Conservation (phyloP, 2,797 vertebrate species). For the Phaenicophaeus curvirostris region DNA sequence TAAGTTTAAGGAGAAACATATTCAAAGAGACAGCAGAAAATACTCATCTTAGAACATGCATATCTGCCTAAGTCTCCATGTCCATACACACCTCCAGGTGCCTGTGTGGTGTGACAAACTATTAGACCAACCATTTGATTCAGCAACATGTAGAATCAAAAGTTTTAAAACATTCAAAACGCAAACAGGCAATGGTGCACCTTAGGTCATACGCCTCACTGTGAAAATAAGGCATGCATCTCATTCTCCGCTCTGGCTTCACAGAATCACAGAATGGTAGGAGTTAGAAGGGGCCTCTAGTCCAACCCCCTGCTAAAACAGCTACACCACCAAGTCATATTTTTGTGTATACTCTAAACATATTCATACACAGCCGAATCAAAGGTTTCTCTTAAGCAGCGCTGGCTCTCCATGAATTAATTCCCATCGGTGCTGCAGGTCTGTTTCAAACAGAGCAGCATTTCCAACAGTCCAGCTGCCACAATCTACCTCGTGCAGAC, state of each 20-base stretch:
- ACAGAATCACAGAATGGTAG: too few species aligned
- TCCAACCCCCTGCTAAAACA: too few species aligned
- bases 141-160: not conserved
- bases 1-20: not conserved
- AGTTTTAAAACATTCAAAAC: not conserved
- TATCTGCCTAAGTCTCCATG: not conserved
- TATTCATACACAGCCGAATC: not conserved
- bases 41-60: not conserved
- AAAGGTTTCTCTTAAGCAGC: not conserved
- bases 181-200: not conserved
- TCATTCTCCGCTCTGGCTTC: not conserved
- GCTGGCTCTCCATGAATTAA: not conserved
- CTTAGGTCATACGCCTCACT: not conserved
- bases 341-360: not conserved
- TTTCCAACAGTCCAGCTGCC: slow-evolving; percentile 30
- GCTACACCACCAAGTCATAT: not conserved
- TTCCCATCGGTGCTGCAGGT: not conserved
- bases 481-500: slow-evolving; percentile 18
- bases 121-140: not conserved
- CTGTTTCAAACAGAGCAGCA: not conserved
- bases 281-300: too few species aligned
- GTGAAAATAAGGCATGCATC: not conserved
- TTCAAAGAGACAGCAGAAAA: not conserved
- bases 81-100: not conserved
- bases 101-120: not conserved